phyloP scores from a whole-genome alignment of 2,797 vertebrate genomes.

The Typhlichthys eigenmanni region DNA sequence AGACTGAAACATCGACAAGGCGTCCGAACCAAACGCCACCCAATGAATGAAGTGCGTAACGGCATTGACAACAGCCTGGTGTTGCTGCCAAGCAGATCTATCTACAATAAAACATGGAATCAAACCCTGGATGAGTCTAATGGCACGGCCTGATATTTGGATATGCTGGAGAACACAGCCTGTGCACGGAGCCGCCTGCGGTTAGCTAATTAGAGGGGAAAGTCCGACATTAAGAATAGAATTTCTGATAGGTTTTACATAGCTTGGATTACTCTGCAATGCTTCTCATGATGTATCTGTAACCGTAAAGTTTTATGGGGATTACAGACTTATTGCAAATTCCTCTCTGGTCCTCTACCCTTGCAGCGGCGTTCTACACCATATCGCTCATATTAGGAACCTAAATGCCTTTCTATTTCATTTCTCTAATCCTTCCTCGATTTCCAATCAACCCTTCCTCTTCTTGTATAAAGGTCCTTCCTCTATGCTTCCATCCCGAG shows the following conservation, averaged over 20 bases:
- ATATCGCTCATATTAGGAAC: constrained; percentile 17
- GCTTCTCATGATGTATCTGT: constrained; percentile 1
- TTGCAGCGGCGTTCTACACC: neutral
- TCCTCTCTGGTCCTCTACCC: constrained; percentile 1
- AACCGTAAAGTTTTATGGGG: constrained; percentile 18
- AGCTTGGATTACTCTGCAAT: constrained; percentile 36
- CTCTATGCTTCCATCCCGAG: constrained; percentile 47
- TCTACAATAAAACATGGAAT: constrained; percentile 27
- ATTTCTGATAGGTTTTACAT: constrained; percentile 34
- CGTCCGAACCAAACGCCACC: constrained; percentile 42
- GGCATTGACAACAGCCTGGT: constrained; percentile 33
- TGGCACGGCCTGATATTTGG: constrained; percentile 14
- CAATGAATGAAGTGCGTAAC: constrained; percentile 37
- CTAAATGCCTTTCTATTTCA: constrained; percentile 14
- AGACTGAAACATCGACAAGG: constrained; percentile 16
- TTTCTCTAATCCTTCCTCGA: constrained; percentile 24
- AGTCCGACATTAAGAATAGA: constrained; percentile 22
- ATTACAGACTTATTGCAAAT: constrained; percentile 8
- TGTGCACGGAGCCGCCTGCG: neutral
- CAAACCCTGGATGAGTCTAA: constrained; percentile 27
- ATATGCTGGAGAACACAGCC: constrained; percentile 29
- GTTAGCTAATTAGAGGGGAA: neutral
- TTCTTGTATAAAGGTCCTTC: constrained; percentile 54
- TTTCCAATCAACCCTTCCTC: constrained; percentile 33
- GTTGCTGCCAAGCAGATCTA: constrained; percentile 49